Conservation (phyloP, 2,797 vertebrate genomes). For the Acanthurus lineatus region DNA sequence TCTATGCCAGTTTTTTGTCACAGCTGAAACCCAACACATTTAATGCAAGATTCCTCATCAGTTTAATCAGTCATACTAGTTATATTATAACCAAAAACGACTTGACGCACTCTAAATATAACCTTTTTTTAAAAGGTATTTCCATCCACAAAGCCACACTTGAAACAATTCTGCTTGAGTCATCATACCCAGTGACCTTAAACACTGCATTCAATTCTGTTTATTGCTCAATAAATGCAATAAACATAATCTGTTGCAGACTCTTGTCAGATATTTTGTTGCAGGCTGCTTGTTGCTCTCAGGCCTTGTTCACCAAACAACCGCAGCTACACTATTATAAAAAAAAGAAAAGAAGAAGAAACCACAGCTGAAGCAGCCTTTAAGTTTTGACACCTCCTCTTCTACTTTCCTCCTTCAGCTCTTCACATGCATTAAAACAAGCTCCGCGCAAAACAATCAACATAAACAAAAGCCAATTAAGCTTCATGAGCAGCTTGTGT, state of each 20-base stretch:
- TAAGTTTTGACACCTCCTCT: constrained; percentile 44
- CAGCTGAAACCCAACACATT: background rate
- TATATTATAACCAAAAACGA: background rate
- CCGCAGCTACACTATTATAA: background rate
- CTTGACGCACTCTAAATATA: background rate
- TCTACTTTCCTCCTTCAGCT: background rate
- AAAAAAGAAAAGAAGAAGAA: background rate
- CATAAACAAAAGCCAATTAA: background rate
- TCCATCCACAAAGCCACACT: background rate
- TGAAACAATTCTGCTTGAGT: background rate
- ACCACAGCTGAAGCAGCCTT: constrained; percentile 7
- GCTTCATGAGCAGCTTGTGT: background rate
- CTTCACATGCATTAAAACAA: background rate
- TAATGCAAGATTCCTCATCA: background rate
- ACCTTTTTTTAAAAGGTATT: background rate
- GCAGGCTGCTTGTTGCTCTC: background rate
- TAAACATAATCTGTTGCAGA: background rate
- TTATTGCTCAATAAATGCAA: background rate
- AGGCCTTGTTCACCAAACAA: constrained; percentile 16
- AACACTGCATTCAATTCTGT: background rate
- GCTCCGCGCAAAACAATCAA: background rate
- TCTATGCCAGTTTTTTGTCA: background rate
- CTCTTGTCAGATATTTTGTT: background rate
- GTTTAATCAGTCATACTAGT: background rate
- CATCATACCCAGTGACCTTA: background rate